Percentiles rank a stretch among this genome's conserved stretches.
Evolutionary conservation across 1,140 invertebrate species (phyloP).

Genomic region (Platyura marginata): DNA sequence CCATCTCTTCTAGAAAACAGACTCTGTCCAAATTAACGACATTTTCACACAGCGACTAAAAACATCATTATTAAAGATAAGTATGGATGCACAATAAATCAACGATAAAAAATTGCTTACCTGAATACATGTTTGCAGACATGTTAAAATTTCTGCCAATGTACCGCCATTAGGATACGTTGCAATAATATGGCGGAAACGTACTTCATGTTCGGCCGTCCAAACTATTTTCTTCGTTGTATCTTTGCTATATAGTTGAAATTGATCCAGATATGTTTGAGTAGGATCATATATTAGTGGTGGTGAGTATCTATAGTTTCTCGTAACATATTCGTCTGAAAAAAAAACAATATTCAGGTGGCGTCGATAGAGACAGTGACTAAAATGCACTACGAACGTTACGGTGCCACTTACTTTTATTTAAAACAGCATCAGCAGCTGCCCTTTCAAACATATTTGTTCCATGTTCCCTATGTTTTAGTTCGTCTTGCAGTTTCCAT

Average conservation of each 20-base stretch:
- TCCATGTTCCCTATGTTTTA: conserved; percentile 10
- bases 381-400: neutral
- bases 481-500: conserved; percentile 8
- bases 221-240: neutral
- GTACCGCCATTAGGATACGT: conserved; percentile 7
- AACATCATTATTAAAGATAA: neutral
- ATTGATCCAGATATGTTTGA: neutral
- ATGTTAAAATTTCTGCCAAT: conserved; percentile 15
- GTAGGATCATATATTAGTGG: neutral
- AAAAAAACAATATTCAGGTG: neutral
- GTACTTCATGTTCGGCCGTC: conserved; percentile 7
- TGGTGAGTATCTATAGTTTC: neutral
- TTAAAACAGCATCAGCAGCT: conserved; percentile 9
- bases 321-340: neutral
- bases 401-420: neutral
- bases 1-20: conserved; percentile 37
- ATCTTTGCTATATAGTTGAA: neutral
- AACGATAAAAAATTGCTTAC: conserved; percentile 6
- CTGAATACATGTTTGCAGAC: conserved; percentile 18
- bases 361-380: neutral
- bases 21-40: conserved; percentile 45
- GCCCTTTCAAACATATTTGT: conserved; percentile 15
- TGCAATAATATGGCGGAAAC: conserved; percentile 7
- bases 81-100: neutral
- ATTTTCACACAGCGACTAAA: conserved; percentile 42